Conservation (phyloP, 2,888 invertebrate genomes). For the Brachyptera putata region DNA sequence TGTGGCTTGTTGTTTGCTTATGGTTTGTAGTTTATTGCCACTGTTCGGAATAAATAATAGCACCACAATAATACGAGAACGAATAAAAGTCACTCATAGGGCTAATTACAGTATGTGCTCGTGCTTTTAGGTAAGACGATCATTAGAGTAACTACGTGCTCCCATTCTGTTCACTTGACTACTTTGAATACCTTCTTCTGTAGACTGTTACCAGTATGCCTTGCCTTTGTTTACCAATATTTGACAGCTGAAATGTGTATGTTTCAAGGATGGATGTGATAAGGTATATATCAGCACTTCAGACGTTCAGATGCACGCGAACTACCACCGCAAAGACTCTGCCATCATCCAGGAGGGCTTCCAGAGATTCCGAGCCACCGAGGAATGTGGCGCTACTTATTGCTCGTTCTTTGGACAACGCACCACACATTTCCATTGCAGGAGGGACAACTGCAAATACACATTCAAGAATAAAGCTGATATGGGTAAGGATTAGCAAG, state of each 20-base stretch:
- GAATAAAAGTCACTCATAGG: too few species aligned
- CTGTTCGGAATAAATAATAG: too few species aligned
- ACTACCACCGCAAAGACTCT: slow-evolving; percentile 96
- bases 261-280: slow-evolving; percentile 59
- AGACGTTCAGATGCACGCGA: slow-evolving; percentile 99
- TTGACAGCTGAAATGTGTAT: neutral
- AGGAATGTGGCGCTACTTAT: slow-evolving; percentile 86
- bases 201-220: too few species aligned
- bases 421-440: slow-evolving; percentile 97
- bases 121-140: too few species aligned
- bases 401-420: slow-evolving; percentile 92
- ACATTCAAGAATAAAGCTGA: slow-evolving; percentile 99
- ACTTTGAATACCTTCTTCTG: too few species aligned
- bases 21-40: too few species aligned
- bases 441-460: slow-evolving; percentile 83
- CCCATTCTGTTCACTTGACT: neutral
- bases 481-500: slow-evolving; percentile 97
- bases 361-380: slow-evolving; percentile 92
- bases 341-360: slow-evolving; percentile 98
- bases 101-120: too few species aligned
- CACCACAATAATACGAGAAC: too few species aligned
- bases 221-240: neutral
- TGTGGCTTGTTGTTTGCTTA: too few species aligned
- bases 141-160: neutral
- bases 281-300: slow-evolving; percentile 98